Conservation (phyloP, 2,888 invertebrate genomes). For the Halictus ligatus region DNA sequence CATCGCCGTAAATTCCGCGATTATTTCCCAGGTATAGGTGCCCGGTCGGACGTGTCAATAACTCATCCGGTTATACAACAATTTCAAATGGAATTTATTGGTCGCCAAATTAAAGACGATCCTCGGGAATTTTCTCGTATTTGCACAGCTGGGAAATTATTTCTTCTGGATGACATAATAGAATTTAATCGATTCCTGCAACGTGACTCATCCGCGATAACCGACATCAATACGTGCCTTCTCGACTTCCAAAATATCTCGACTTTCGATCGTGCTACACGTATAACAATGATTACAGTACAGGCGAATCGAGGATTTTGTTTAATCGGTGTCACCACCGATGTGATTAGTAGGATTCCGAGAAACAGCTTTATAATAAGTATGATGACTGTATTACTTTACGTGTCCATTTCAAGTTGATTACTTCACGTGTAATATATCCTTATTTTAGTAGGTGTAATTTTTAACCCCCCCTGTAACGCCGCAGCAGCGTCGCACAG, state of each 20-base stretch:
- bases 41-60: not conserved
- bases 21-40: not conserved
- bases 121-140: not conserved
- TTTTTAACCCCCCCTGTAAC: no score
- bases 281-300: slow-evolving; percentile 10
- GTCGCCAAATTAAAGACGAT: not conserved
- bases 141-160: not conserved
- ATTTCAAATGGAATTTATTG: not conserved
- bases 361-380: not conserved
- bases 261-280: slow-evolving; percentile 5
- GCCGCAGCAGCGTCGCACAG: no score
- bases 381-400: no score
- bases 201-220: slow-evolving; percentile 62
- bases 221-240: slow-evolving; percentile 36
- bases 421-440: no score
- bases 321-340: not conserved
- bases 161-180: not conserved
- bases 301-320: not conserved
- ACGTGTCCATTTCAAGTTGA: no score
- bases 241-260: slow-evolving; percentile 48
- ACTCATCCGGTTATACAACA: not conserved
- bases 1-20: not conserved
- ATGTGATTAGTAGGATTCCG: not conserved
- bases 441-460: no score
- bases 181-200: slow-evolving; percentile 64